Evolutionary conservation across 2,888 invertebrate genomes (phyloP), one percentile per base, ranked within the genome.

Genomic region (Gisinianus flammeolus): DNA sequence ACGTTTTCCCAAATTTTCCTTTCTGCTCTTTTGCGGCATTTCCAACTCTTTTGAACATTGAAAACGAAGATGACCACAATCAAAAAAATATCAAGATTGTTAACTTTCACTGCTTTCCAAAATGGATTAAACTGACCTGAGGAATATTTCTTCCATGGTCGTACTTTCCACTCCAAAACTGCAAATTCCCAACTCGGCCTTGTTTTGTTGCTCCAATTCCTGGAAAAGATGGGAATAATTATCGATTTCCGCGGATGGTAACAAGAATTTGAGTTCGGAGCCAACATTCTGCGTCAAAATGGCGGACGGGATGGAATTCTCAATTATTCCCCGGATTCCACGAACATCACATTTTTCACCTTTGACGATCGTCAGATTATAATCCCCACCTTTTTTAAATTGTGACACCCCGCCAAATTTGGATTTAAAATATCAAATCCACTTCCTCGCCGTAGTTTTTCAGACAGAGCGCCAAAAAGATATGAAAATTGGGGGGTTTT

Each of bases 101-200:
- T 19, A 54, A 12, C n/a, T 19, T 62, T 24, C 2, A 26, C 24
- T 62, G 8, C 6, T 62, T 24, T 22, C 24, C 8, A 24, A 22
- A 22, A 62, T 2, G 22, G 26, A 62, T 62, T 24, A 24, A 79
- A 78, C 16, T 70, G 26, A 70, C 70, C 28, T n/a, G 12, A 70
- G 5, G 26, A 70, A 70, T 12, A 70, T 54, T 19, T 70, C 54
- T 26, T 70, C 70, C 44, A 70, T 24, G 22, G 70, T 44, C 8
- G 54, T 70, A 19, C 54, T 54, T 2, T 28, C 10, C 5, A 70
- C 70, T 6, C 70, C 70, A 28, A 54, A 70, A 16, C 26, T 54
- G 3, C 26, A 8, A 0, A 54, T 54, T 2, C 24, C 52, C 19
- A 70, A 28, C 26, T 70, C 54, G 6, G 22, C 26, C 26, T 28